These are phyloP conservation scores for Rhabdornis inornatus DNA, from an alignment of 2,113 vertebrate species.

Conservation along the genomic window DNA sequence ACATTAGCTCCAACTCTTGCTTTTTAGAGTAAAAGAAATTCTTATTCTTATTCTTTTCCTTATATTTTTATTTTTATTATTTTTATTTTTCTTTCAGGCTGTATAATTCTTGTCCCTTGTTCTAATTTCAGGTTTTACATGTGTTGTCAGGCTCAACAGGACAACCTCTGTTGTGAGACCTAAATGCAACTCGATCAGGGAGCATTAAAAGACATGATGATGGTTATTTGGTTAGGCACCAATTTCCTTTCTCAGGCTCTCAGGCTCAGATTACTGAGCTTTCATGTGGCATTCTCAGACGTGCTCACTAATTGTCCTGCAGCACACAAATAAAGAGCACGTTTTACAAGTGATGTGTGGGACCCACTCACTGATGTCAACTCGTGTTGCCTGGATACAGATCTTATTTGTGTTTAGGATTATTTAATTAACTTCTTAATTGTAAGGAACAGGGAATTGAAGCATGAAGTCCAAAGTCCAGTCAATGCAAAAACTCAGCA, in stretches of 20 bases:
- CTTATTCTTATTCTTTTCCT: too few species aligned
- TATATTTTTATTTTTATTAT: neutral
- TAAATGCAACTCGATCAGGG: neutral
- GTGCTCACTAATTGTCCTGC: conserved; percentile 22
- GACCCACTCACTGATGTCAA: neutral
- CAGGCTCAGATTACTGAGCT: conserved; percentile 18
- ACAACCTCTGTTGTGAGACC: neutral
- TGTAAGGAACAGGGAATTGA: neutral
- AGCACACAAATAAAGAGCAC: conserved; percentile 39
- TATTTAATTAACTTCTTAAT: conserved; percentile 36
- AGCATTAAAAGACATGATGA: neutral
- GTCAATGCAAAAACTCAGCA: neutral
- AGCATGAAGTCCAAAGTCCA: neutral
- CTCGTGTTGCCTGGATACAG: neutral
- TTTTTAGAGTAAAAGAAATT: neutral
- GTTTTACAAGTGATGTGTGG: conserved; percentile 22
- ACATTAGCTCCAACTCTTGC: neutral
- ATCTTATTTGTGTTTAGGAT: conserved; percentile 13
- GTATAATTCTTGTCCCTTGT: neutral
- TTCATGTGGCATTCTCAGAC: conserved; percentile 46
- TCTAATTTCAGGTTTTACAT: neutral
- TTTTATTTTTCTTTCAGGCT: neutral
- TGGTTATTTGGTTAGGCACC: conserved; percentile 55
- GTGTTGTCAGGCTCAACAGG: neutral
- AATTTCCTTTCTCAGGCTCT: conserved; percentile 54